Base-by-base conservation (phyloP, 2,888 invertebrate genomes). In the Torymus texanus region DNA sequence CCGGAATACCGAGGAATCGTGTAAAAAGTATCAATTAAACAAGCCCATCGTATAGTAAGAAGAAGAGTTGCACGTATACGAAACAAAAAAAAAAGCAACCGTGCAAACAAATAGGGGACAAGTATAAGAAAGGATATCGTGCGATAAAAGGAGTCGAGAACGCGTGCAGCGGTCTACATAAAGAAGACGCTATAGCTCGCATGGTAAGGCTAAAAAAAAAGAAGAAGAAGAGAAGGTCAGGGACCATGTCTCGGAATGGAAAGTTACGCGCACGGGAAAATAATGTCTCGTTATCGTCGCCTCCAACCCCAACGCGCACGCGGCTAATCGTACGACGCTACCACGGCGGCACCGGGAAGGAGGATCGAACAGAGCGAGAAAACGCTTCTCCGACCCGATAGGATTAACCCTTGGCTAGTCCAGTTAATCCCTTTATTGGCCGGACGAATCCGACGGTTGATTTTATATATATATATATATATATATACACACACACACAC, bases 351-450 rank as follows among this genome's bases (percentile, higher is more conserved):
- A 75, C 75, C 66, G 67, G 11, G 78, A 68, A 68, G 58, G 80
- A 73, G 73, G 51, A 8, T 41, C 41, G 41, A 41, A 56, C 79
- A 63, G 79, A 74, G 65, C 71, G 71, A 82, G 87, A 87, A 87
- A 86, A 84, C 82, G 86, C 83, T 84, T 85, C 87, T 87, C 86
- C 41, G 8, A 41, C 41, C 88, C 87, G 86, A 88, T 88, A 85
- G 89, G 89, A 89, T 89, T 89, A 89, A 88, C 87, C 88, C 87
- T 8, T 8, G 41, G 41, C 41, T 88, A 88, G 88, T 89, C 86
- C 87, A 85, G 86, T 87, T 89, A 89, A 89, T 89, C 89, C 88
- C 87, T 88, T 89, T 89, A 89, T 89, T 89, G 89, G 88, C 82
- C 85, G 85, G 85, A 87, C 85, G 87, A 89, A 88, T 88, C 88